These are phyloP conservation scores for Struthidea cinerea DNA, from an alignment of 2,113 vertebrate species.

Conservation along the genomic window DNA sequence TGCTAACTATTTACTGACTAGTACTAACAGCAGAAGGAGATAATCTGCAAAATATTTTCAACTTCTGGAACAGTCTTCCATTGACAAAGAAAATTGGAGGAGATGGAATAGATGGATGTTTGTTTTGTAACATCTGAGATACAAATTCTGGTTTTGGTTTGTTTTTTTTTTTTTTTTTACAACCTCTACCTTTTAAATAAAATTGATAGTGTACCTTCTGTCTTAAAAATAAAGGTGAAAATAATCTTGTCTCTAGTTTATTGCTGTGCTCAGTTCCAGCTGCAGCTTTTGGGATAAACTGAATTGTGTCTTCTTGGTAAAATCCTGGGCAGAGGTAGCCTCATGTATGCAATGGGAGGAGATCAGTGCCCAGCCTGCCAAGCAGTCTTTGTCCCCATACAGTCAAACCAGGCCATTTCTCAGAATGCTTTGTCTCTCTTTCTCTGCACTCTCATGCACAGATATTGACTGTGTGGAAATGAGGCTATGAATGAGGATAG, in stretches of 20 bases:
- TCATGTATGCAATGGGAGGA: accelerated
- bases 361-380: not conserved
- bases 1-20: not conserved
- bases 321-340: not conserved
- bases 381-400: not conserved
- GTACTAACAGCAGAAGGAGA: not conserved
- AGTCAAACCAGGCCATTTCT: not conserved
- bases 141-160: not conserved
- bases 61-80: not conserved
- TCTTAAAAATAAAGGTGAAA: not conserved
- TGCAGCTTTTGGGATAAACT: not conserved
- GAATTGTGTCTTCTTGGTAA: not conserved
- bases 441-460: not conserved
- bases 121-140: not conserved
- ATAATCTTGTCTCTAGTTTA: not conserved
- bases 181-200: not conserved
- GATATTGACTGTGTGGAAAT: not conserved
- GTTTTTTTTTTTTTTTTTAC: not conserved
- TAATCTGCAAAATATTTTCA: not conserved
- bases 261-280: not conserved
- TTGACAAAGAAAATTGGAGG: not conserved
- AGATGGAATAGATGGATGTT: not conserved
- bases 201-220: not conserved
- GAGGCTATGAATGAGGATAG: not conserved
- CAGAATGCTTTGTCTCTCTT: not conserved